Evolutionary conservation across 1,140 invertebrate species (phyloP).

Genomic region (Ips nitidus): DNA sequence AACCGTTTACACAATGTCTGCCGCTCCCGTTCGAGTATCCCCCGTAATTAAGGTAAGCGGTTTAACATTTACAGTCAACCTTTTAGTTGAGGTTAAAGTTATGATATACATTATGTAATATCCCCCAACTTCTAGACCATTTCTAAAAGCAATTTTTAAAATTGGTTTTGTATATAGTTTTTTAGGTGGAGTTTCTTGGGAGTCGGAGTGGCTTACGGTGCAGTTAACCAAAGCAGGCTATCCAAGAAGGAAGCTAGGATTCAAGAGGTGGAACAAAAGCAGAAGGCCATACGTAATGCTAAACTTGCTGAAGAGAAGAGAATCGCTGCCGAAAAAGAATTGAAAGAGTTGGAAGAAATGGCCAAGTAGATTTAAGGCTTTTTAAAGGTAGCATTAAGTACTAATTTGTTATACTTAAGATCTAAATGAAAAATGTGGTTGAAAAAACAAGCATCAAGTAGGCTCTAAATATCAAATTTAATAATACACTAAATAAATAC

Average conservation of each 20-base stretch:
- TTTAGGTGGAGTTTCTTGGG: slow-evolving; percentile 71
- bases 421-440: no score
- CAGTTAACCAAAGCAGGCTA: slow-evolving; percentile 67
- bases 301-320: slow-evolving; percentile 70
- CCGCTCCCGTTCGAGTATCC: slow-evolving; percentile 68
- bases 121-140: not conserved
- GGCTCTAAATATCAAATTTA: no score
- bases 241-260: slow-evolving; percentile 66
- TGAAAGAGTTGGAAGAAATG: slow-evolving; percentile 47
- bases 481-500: not conserved
- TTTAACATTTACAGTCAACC: slow-evolving; percentile 5
- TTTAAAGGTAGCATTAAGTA: slow-evolving; percentile 11
- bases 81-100: not conserved
- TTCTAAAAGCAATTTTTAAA: not conserved
- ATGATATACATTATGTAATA: slow-evolving; percentile 10
- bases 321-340: slow-evolving; percentile 53
- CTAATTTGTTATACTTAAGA: no score
- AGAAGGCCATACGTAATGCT: slow-evolving; percentile 67
- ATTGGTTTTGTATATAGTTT: slow-evolving; percentile 56
- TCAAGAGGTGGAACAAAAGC: slow-evolving; percentile 65
- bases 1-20: not conserved
- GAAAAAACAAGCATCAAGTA: no score
- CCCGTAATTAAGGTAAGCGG: slow-evolving; percentile 69
- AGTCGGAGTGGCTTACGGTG: slow-evolving; percentile 68
- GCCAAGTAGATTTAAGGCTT: slow-evolving; percentile 35